Conservation (phyloP, 2,797 vertebrate species). For the Spinus olivaceus region DNA sequence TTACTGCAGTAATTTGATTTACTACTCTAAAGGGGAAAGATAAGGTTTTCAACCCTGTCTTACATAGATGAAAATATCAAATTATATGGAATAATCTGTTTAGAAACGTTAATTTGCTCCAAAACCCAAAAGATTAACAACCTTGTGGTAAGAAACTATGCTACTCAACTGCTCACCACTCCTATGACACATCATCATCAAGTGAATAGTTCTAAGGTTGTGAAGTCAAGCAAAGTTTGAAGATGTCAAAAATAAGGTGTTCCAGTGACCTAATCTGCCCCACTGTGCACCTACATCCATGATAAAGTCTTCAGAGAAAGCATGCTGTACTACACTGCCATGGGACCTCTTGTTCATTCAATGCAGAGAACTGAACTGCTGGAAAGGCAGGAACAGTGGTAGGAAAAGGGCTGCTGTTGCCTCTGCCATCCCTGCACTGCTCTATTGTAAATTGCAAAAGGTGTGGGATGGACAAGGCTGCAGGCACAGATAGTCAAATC, state of each 20-base stretch:
- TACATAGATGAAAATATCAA: background rate
- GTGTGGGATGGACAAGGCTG: background rate
- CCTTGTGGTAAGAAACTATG: fast-evolving
- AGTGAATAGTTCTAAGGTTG: background rate
- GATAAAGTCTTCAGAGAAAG: background rate
- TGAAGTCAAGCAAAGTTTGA: background rate
- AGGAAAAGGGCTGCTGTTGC: background rate
- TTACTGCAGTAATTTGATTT: background rate
- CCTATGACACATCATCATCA: background rate
- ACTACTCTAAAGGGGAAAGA: background rate
- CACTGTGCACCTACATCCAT: background rate
- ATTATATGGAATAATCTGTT: background rate
- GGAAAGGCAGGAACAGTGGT: background rate
- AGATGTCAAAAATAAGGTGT: background rate
- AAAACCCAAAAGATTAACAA: background rate
- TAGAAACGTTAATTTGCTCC: background rate
- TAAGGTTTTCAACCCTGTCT: background rate
- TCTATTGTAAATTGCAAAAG: background rate
- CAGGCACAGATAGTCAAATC: background rate
- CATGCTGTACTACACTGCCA: fast-evolving
- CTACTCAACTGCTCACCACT: background rate
- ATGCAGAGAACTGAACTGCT: background rate
- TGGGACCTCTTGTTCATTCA: background rate
- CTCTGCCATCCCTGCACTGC: background rate
- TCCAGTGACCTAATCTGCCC: background rate